Conservation (phyloP, 2,888 invertebrate species). For the Glyphotaelius pellucidus region DNA sequence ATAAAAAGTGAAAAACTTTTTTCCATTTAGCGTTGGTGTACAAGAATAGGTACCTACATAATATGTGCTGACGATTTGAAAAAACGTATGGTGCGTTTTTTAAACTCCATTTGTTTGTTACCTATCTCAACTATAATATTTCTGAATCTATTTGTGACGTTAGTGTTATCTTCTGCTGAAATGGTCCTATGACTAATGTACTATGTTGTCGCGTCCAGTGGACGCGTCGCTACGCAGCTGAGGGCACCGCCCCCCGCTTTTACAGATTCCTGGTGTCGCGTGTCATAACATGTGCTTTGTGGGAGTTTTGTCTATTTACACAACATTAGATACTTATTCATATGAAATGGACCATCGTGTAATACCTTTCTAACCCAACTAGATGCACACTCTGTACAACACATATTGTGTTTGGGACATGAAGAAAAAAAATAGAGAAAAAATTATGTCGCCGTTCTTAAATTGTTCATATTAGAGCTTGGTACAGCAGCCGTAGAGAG, state of each 20-base stretch:
- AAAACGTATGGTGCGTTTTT: no score
- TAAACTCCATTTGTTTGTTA: not conserved
- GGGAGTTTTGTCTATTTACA: conserved; percentile 50
- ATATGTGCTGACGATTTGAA: no score
- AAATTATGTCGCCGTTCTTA: no score
- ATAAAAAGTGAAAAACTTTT: no score
- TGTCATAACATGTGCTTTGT: conserved; percentile 47
- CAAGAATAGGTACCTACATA: no score
- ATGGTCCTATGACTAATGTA: not conserved
- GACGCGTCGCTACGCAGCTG: not conserved
- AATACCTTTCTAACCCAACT: not conserved
- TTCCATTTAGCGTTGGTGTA: no score
- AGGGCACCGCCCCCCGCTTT: conserved; percentile 34
- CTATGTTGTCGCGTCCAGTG: not conserved
- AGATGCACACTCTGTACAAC: not conserved
- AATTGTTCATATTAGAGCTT: no score
- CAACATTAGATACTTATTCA: conserved; percentile 53
- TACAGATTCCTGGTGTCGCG: conserved; percentile 25
- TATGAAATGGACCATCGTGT: not conserved
- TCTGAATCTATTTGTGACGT: not conserved
- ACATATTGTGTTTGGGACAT: not conserved
- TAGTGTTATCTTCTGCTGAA: not conserved
- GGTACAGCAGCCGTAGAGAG: no score
- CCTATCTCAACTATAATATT: not conserved
- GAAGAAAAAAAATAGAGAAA: no score